These are phyloP conservation scores for Cheilosia pagana DNA, from an alignment of 2,888 invertebrate species.

Conservation along the genomic window DNA sequence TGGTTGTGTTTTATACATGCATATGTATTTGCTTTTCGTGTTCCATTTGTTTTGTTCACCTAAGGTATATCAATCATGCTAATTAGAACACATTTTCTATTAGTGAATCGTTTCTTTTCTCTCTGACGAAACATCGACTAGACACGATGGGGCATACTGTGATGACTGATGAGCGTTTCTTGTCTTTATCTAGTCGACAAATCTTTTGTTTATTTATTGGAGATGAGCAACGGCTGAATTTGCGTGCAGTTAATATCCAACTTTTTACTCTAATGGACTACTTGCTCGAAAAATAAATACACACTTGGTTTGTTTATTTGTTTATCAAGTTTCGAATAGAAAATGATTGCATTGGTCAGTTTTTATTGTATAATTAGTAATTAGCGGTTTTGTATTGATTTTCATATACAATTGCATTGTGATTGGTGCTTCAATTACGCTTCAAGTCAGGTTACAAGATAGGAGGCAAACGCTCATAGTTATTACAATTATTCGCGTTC, in stretches of 20 bases:
- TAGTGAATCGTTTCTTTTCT: too few species aligned
- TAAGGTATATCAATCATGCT: not conserved
- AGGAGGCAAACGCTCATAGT: too few species aligned
- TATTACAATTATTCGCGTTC: conserved; percentile 9
- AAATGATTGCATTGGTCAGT: not conserved
- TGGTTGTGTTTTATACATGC: not conserved
- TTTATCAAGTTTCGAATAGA: not conserved
- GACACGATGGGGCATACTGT: not conserved
- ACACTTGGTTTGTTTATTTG: not conserved
- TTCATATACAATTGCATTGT: not conserved
- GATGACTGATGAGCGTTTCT: not conserved
- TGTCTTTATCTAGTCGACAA: not conserved
- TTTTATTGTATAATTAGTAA: not conserved
- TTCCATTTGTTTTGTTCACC: conserved; percentile 7
- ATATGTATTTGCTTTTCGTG: conserved; percentile 1
- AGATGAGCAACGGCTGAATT: too few species aligned
- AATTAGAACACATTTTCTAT: too few species aligned
- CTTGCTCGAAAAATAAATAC: too few species aligned
- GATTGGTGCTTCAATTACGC: conserved; percentile 20
- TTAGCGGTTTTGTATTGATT: conserved; percentile 13
- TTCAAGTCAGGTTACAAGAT: conserved; percentile 9
- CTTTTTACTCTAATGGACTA: too few species aligned
- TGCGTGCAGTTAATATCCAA: too few species aligned
- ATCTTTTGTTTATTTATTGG: not conserved
- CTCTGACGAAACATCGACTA: too few species aligned